Evolutionary conservation across 30 jellyfish, hydroid and myxozoan genomes (phyloP), one percentile per base, ranked within the genome.

Genomic region (Morbakka virulenta): DNA sequence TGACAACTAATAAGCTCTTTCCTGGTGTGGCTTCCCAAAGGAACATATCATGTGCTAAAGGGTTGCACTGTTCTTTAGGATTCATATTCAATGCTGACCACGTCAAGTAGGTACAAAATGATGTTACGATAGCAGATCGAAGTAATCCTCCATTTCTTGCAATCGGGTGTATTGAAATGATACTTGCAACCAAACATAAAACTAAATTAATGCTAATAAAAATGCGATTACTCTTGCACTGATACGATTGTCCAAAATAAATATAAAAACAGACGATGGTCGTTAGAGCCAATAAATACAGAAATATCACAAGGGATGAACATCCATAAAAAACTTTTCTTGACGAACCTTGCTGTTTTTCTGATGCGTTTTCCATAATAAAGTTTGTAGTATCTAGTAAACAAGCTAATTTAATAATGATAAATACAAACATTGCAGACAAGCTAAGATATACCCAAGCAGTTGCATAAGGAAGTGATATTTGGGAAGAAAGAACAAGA

Each of bases 31-130:
- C 70, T 34, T 78, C 96, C 29, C 78, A 64, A 69, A 85, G 84
- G 33, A 84, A 64, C 50, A 91, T 65, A 25, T 33, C 86, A 35
- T 52, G 89, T 17, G 98, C 94, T 76, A 91, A 11, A 12, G 98
- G 98, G 50, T 91, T 91, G 51, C 98, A 91, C 48, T 91, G 84
- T 26, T 79, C 96, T 20, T 86, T 64, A 0, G 98, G 98, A 71
- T 91, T 91, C 71, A 83, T 83, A 68, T 83, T 69, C 57, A 91
- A 74, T 0, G 98, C 96, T 28, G 96, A 77, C 98, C 98, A 91
- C 9, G 98, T 91, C 66, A 87, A 77, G 62, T 77, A 91, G 95
- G 84, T 91, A 74, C 95, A 91, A 67, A 91, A 84, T 77, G 95
- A 77, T 76, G 96, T 91, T 82, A 91, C 87, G 22, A 83, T 68